Conservation (phyloP, 2,888 invertebrate species). For the Aelia acuminata region DNA sequence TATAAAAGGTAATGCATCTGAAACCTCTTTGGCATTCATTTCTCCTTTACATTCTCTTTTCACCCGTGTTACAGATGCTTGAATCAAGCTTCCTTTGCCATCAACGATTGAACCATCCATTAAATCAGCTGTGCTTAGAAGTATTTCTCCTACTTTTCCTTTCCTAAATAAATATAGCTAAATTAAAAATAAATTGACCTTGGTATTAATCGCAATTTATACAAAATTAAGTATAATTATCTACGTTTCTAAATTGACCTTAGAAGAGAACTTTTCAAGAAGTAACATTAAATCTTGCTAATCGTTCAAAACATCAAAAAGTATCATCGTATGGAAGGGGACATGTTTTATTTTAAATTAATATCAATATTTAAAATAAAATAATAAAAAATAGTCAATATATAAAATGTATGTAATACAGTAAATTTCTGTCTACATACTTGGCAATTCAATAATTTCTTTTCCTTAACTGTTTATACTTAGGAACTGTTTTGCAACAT, state of each 20-base stretch:
- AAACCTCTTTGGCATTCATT: slow-evolving; percentile 92
- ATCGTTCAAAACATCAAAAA: not conserved
- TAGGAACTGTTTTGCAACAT: too few species aligned
- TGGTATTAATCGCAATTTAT: too few species aligned
- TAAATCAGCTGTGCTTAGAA: slow-evolving; percentile 90
- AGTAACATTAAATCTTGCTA: not conserved
- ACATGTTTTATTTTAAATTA: not conserved
- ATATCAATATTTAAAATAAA: not conserved
- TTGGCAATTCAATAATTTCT: not conserved
- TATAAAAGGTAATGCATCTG: slow-evolving; percentile 93
- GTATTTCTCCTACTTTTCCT: slow-evolving; percentile 90
- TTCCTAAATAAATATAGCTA: slow-evolving; percentile 73
- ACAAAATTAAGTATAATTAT: too few species aligned
- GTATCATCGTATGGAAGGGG: not conserved
- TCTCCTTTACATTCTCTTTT: slow-evolving; percentile 87
- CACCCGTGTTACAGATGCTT: slow-evolving; percentile 82
- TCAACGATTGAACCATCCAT: slow-evolving; percentile 82
- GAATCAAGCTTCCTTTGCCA: slow-evolving; percentile 79
- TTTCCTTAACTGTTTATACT: too few species aligned
- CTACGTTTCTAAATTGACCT: too few species aligned
- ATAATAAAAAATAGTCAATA: not conserved
- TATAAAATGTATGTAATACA: not conserved
- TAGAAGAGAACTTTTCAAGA: not conserved
- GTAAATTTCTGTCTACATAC: not conserved
- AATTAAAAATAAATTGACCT: not conserved